These are phyloP conservation scores for Copsychus sechellarum DNA, from an alignment of 2,113 vertebrate species.

Conservation along the genomic window DNA sequence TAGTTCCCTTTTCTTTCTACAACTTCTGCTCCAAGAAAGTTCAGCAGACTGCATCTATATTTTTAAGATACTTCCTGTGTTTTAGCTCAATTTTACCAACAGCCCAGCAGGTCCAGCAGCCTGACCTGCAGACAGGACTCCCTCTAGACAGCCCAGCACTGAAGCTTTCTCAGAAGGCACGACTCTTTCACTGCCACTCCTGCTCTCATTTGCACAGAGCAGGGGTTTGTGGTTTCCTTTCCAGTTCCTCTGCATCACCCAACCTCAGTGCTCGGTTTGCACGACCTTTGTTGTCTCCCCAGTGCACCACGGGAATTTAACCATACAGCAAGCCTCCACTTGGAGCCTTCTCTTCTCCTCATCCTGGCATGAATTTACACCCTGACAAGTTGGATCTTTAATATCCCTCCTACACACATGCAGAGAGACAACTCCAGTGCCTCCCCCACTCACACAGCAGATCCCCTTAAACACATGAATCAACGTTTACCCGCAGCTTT, in stretches of 20 bases:
- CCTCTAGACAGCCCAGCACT: background rate
- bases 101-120: background rate
- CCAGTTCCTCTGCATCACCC: background rate
- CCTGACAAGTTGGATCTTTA: constrained; percentile 48
- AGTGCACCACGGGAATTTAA: background rate
- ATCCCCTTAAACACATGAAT: constrained; percentile 51
- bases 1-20: background rate
- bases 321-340: background rate
- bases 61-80: background rate
- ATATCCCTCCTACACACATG: constrained; percentile 32
- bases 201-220: background rate
- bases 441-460: background rate
- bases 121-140: background rate
- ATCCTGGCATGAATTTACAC: constrained; percentile 35
- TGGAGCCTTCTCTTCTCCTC: background rate
- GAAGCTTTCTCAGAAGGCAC: background rate
- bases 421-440: constrained; percentile 11
- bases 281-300: background rate
- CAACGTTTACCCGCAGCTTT: constrained; percentile 46
- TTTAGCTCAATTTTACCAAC: background rate
- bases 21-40: background rate
- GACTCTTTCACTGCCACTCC: background rate
- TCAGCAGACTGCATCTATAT: background rate
- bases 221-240: constrained; percentile 48
- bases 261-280: background rate